These are phyloP conservation scores for Agonopterix arenella DNA, from an alignment of 2,888 invertebrate species.

Conservation along the genomic window DNA sequence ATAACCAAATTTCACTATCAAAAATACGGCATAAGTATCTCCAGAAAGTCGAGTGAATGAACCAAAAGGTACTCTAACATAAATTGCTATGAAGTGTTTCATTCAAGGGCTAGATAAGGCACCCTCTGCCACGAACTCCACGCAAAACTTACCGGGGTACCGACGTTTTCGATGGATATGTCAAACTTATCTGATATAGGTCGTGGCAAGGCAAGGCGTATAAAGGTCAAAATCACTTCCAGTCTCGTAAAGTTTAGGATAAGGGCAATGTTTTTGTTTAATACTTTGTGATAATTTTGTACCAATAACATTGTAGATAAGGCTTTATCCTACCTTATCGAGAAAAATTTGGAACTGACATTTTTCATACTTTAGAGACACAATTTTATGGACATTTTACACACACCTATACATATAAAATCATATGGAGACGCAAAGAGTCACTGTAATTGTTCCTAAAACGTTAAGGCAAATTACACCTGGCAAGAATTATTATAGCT, in stretches of 20 bases:
- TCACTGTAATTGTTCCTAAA: slow-evolving; percentile 57
- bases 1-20: slow-evolving; percentile 10
- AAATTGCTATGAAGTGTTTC: slow-evolving; percentile 65
- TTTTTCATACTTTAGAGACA: too few species aligned
- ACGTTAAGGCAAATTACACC: slow-evolving; percentile 60
- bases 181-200: slow-evolving; percentile 66
- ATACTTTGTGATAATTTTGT: too few species aligned
- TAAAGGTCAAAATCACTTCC: slow-evolving; percentile 57
- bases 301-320: too few species aligned
- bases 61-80: slow-evolving; percentile 40
- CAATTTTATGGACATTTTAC: too few species aligned
- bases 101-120: slow-evolving; percentile 53
- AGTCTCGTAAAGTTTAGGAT: slow-evolving; percentile 42
- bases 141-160: slow-evolving; percentile 42
- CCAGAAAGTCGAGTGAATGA: slow-evolving; percentile 23
- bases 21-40: slow-evolving; percentile 5
- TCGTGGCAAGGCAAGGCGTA: slow-evolving; percentile 45
- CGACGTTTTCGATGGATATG: slow-evolving; percentile 43
- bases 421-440: slow-evolving; percentile 6
- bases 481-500: slow-evolving; percentile 49
- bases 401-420: too few species aligned
- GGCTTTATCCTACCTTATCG: too few species aligned
- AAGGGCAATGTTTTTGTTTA: slow-evolving; percentile 16
- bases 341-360: too few species aligned
- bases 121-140: slow-evolving; percentile 40